Base-by-base conservation (phyloP, 1,140 invertebrate genomes). In the Tribolium castaneum region DNA sequence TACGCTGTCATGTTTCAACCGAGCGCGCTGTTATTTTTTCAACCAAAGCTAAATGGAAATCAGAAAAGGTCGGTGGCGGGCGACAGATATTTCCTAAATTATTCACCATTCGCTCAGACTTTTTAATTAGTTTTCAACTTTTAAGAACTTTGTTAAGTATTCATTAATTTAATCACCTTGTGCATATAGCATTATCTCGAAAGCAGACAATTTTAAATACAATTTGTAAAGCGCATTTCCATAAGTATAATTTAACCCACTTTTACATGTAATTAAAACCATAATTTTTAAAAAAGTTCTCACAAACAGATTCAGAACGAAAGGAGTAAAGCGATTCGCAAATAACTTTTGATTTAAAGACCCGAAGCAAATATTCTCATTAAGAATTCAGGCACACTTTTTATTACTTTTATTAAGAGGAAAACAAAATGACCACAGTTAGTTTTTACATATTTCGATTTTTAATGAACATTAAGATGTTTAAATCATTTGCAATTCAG, bases 111-210 rank as follows among this genome's bases (percentile, higher is more conserved):
- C 74, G n/a, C 35, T 62, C 74, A 76, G 74, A 76, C 74, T 76
- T 76, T 76, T 76, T 76, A 76, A 76, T 76, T 76, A 76, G 75
- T 76, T 76, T 76, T 66, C 13, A 76, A 76, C 59, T 76, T 76
- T 76, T 70, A 70, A 51, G 59, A 76, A 76, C 75, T 76, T 70
- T 50, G 45, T 76, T 72, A 77, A 72, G 70, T 77, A 77, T 77
- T 77, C 70, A 77, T 72, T 77, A 77, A 77, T 72, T 77, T 77
- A 71, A 77, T 77, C 70, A 72, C 45, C 45, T 51, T 70, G 62
- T 77, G 59, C 62, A 77, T 77, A 77, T 51, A 77, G 22, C 50
- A 76, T 77, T 77, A 77, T 25, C 25, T 78, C 30, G 16, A 45
- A 45, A 45, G 22, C 9, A 45, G 16, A 73, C 49, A 19, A 73